Evolutionary conservation across 2,888 invertebrate genomes (phyloP), one percentile per base, ranked within the genome.

Genomic region (Pachliopta kotzebuea): DNA sequence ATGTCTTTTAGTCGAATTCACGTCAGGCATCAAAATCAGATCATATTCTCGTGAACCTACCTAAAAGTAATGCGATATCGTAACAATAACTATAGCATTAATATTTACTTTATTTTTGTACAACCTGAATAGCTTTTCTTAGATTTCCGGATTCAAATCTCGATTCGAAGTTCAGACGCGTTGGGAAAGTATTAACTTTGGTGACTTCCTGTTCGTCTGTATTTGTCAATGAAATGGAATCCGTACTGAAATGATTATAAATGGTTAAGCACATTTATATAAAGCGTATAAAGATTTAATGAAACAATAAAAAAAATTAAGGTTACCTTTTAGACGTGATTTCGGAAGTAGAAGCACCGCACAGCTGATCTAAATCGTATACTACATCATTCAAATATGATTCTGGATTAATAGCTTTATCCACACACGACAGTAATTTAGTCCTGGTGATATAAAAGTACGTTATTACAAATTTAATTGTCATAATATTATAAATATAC

Each of bases 111-210:
- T 21, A 37, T 24, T 21, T 57, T 24, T 37, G 24, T 24, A 62
- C 72, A 79, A 90, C 96, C 94, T 96, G 96, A 79, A 96, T 94
- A 23, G 93, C 97, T 92, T 95, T 95, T 65, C 97, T 91, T 31
- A 97, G 90, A 86, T 97, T 97, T 24, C 97, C 97, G 72, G 95
- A 95, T 81, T 97, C 97, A 86, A 97, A 97, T 76, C 96, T 93
- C 7, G 97, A 96, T 80, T 97, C 97, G 81, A 97, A 97, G 61
- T 91, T 87, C 54, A 97, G 87, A 72, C 88, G 83, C 69, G 87
- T 88, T 0, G 86, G 75, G 70, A 83, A 90, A 50, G 71, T 75
- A 75, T 84, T 84, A 70, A 85, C 71, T 82, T 89, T 83, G 52
- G 80, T 69, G 74, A 93, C 75, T 84, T 92, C 90, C 70, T 86